Percentiles rank a stretch among this genome's conserved stretches.
Conservation (phyloP, 1,140 invertebrate genomes). For the Harlomillsia oculata region DNA sequence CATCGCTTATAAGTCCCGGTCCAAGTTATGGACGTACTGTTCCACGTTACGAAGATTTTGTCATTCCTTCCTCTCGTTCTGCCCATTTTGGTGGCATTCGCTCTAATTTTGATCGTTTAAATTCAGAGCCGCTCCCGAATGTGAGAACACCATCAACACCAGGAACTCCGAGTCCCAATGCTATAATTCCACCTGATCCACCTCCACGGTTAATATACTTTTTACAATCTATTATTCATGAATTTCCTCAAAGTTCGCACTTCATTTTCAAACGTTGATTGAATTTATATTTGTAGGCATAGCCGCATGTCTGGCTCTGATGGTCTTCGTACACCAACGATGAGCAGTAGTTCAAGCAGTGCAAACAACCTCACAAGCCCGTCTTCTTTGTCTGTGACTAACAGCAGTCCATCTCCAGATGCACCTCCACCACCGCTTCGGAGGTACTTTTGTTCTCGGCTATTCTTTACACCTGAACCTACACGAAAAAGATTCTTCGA, state of each 20-base stretch:
- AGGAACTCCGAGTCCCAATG: constrained; percentile 28
- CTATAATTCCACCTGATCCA: constrained; percentile 29
- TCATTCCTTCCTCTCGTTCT: constrained; percentile 8
- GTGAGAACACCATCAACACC: constrained; percentile 28
- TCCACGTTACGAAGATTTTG: constrained; percentile 30
- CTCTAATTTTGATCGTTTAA: constrained; percentile 25
- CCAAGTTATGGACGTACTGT: constrained; percentile 20
- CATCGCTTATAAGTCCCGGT: constrained; percentile 23
- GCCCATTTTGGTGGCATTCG: not conserved
- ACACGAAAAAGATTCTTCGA: constrained; percentile 35
- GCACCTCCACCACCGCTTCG: constrained; percentile 28
- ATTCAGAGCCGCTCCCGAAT: constrained; percentile 27
- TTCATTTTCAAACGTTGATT: too few species aligned
- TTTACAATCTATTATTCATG: not conserved
- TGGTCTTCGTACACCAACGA: constrained; percentile 26
- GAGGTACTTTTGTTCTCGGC: constrained; percentile 34
- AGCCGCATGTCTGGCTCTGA: constrained; percentile 27
- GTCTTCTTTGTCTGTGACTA: constrained; percentile 28
- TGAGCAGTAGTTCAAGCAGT: constrained; percentile 29
- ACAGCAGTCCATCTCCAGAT: constrained; percentile 28
- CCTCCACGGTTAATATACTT: constrained; percentile 28
- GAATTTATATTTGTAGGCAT: constrained; percentile 2
- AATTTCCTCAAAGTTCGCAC: too few species aligned
- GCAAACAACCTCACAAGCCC: constrained; percentile 24
- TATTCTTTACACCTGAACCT: constrained; percentile 35